Evolutionary conservation across 2,797 vertebrate species (phyloP).

Genomic region (Leptodactylus fallax): DNA sequence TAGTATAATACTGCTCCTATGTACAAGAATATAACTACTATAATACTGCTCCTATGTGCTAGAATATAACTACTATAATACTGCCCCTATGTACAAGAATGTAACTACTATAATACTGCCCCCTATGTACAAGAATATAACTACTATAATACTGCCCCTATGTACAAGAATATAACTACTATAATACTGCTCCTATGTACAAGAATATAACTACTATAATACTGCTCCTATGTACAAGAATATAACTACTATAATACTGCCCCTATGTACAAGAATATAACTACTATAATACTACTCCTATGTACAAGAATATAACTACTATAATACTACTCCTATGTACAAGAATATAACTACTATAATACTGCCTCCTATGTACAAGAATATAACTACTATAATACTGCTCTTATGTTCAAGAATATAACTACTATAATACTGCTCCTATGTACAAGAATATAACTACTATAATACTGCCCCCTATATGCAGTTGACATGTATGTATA

Average conservation of each 20-base stretch:
- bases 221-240: neutral
- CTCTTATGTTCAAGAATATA: neutral
- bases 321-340: constrained; percentile 9
- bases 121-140: constrained; percentile 8
- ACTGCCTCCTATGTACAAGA: neutral
- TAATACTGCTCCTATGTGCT: constrained; percentile 5
- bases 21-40: constrained; percentile 3
- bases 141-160: neutral
- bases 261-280: constrained; percentile 1
- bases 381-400: neutral
- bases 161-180: constrained; percentile 16
- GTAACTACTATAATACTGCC: constrained; percentile 23
- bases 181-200: constrained; percentile 13
- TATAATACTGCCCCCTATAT: neutral
- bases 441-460: neutral
- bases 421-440: neutral
- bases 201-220: constrained; percentile 16
- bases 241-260: neutral
- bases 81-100: neutral
- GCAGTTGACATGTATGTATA: neutral
- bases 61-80: constrained; percentile 20
- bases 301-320: constrained; percentile 11
- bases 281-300: neutral
- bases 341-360: constrained; percentile 13
- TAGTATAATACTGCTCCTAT: constrained; percentile 12